Base-by-base conservation (phyloP, 1,140 invertebrate species). In the Drosophila ercepeae region DNA sequence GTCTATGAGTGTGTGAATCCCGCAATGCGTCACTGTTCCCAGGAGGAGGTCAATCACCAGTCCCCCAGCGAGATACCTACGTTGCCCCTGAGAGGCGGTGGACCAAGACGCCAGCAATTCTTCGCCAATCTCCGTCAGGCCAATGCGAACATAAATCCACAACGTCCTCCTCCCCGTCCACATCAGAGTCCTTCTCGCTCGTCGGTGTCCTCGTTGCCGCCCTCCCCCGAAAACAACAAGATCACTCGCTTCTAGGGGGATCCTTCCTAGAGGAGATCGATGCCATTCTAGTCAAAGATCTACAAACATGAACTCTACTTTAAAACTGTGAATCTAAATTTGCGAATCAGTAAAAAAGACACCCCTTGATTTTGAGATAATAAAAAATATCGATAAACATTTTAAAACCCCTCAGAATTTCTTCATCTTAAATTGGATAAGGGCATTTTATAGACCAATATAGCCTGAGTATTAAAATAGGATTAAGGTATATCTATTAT, bases 1-100 rank as follows among this genome's bases (percentile, higher is more conserved):
- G 89, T 91, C 29, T 91, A 91, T 16, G 91, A 91, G 71, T 91
- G 91, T 29, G 91, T 91, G 3, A 91, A 91, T 81, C 91, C 91
- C 14, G 88, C 89, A 41, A 91, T 91, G 89, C 88, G 91, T 0
- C 83, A 91, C 48, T 83, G 78, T 23, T 82, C 84, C 6, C 78
- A 86, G 48, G 89, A 90, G 29, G 86, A 90, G 48, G 63, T 83
- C 8, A 71, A 83, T 18, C 86, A 89, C 64, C 86, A 90, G 48
- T 89, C 90, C 6, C 89, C 89, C n/a, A 91, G 90, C 48, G 91
- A 91, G 63, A 91, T 91, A 36, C 91, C 91, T 32, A 91, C 91
- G n/a, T 57, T 91, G 45, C 91, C 91, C 1, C 27, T 91, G 14
- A 75, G 91, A 3, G 90, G 89, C n/a, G 84, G 82, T 3, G 89